Conservation (phyloP, 2,113 vertebrate genomes). For the Bubo blakistoni region DNA sequence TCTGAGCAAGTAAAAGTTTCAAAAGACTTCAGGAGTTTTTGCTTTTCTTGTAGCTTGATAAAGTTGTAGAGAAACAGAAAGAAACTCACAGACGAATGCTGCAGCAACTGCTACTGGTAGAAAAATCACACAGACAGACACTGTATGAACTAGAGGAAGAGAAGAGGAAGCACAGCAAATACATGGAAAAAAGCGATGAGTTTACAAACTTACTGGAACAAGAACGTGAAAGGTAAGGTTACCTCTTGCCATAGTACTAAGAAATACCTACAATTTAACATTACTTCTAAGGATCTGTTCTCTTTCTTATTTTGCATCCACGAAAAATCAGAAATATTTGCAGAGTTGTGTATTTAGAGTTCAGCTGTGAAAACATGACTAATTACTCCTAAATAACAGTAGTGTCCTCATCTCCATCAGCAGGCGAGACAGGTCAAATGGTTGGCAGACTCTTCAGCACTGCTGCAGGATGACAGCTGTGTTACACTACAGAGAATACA, state of each 20-base stretch:
- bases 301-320: neutral
- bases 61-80: slow-evolving; percentile 79
- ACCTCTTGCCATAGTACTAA: neutral
- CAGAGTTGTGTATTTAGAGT: neutral
- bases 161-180: slow-evolving; percentile 80
- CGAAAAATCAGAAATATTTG: neutral
- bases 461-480: neutral
- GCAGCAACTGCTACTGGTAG: slow-evolving; percentile 81
- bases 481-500: neutral
- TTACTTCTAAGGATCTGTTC: neutral
- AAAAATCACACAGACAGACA: slow-evolving; percentile 78
- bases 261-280: neutral
- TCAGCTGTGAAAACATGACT: neutral
- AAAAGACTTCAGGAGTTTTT: slow-evolving; percentile 1
- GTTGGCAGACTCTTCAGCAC: neutral
- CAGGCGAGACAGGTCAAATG: neutral
- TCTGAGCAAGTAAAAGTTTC: neutral
- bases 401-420: neutral
- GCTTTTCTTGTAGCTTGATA: slow-evolving; percentile 78
- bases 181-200: slow-evolving; percentile 80
- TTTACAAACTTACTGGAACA: slow-evolving; percentile 83
- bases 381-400: neutral
- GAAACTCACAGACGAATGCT: slow-evolving; percentile 77
- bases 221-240: slow-evolving; percentile 88
- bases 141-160: slow-evolving; percentile 80